Evolutionary conservation across 2,113 vertebrate genomes (phyloP), one percentile per base, ranked within the genome.

Genomic region (Pygoscelis antarcticus): DNA sequence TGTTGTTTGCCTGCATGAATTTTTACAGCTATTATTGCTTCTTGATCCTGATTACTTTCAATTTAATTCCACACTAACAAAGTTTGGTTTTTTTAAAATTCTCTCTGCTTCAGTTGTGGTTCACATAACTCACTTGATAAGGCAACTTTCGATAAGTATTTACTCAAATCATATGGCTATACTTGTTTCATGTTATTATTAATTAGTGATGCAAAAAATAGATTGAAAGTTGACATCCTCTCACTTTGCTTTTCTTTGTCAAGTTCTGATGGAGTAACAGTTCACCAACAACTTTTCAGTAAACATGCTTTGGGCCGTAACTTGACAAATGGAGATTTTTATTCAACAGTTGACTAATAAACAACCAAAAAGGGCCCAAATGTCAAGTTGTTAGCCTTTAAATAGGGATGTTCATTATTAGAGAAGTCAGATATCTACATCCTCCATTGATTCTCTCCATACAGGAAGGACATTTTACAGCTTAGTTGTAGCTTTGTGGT

Each of bases 371-470:
- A 23, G 4, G 13, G 10, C 19, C 23, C 58, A 54, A 32, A 23
- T 34, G 1, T 83, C 10, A 36, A 27, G 22, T 49, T 11, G 8
- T 70, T 91, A 75, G 11, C 32, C 54, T 89, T 57, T 62, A 75
- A 11, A 15, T 29, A 16, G 6, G 5, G 4, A 5, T 65, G 25
- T 11, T 77, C 6, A 17, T 64, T 54, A 38, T 51, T 55, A 74
- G 32, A 42, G 14, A 70, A 54, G 13, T 58, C 2, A 29, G 22
- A 1, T 55, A 47, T 21, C 42, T 64, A 4, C 0, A 0, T 55
- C 7, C 8, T 36, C 22, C 13, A 6, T 5, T 34, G 27, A 51
- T 60, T 68, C 12, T 66, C 54, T 34, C 22, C 23, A 14, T 19
- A 47, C 1, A 68, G 20, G 34, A 82, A 82, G 8, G 23, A 34